A percentile compares a stretch with the other conserved stretches of the same genome.
phyloP scores from a whole-genome alignment of 2,888 invertebrate species.

The Drosophila anomelani region DNA sequence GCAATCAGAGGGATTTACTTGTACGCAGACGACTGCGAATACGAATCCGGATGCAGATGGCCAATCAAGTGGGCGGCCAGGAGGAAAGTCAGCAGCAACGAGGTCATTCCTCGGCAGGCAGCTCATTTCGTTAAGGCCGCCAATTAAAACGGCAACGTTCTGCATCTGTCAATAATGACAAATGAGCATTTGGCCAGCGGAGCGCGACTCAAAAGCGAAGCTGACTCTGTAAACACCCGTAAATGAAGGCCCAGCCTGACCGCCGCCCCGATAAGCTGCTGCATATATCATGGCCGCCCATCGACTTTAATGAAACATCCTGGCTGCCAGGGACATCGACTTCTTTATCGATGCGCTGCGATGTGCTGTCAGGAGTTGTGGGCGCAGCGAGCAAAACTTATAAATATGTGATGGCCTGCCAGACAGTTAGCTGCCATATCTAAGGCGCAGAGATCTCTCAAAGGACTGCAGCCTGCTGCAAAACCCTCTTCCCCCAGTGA shows the following conservation, averaged over 20 bases:
- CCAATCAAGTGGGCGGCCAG: conserved; percentile 29
- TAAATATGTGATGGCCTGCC: conserved; percentile 66
- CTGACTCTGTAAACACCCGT: conserved; percentile 30
- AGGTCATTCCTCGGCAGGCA: conserved; percentile 53
- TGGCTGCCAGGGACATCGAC: conserved; percentile 33
- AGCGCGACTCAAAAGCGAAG: conserved; percentile 29
- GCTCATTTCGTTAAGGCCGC: conserved; percentile 76
- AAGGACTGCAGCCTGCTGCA: background rate
- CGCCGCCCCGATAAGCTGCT: conserved; percentile 6
- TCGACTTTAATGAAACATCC: conserved; percentile 56
- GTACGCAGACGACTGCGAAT: conserved; percentile 42
- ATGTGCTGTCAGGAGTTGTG: conserved; percentile 24
- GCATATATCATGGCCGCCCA: conserved; percentile 8
- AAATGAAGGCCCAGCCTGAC: conserved; percentile 10
- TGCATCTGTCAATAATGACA: conserved; percentile 80
- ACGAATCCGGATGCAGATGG: conserved; percentile 19
- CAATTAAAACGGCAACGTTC: conserved; percentile 79
- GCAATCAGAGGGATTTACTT: conserved; percentile 68
- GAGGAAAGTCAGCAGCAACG: conserved; percentile 13
- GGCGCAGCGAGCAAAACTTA: conserved; percentile 51
- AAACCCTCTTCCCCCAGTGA: conserved; percentile 32
- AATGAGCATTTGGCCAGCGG: conserved; percentile 73
- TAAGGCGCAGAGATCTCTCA: conserved; percentile 67
- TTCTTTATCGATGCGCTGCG: conserved; percentile 37
- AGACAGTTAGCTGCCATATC: conserved; percentile 63